Evolutionary conservation across 1,140 invertebrate genomes (phyloP).

Genomic region (Leptopilina boulardi): DNA sequence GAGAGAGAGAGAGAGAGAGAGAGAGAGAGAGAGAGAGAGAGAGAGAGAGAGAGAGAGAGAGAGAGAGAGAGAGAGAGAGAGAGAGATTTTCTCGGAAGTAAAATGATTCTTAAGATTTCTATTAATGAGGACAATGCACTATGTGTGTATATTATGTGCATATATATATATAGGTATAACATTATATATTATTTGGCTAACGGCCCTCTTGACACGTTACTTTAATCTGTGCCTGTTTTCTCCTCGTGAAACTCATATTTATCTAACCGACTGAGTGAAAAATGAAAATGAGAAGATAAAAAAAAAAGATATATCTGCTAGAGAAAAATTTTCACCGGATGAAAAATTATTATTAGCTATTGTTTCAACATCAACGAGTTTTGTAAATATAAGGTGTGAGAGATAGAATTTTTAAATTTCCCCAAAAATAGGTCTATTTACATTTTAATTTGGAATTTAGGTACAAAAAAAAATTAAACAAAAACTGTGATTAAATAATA

Average conservation of each 20-base stretch:
- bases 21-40: too few relatives aligned
- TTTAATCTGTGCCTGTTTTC: conserved; percentile 18
- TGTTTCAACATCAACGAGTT: not conserved
- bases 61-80: too few relatives aligned
- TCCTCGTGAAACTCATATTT: not conserved
- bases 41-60: too few relatives aligned
- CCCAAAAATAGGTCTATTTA: not conserved
- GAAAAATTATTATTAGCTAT: not conserved
- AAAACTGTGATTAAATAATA: too few relatives aligned
- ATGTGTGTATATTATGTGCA: not conserved
- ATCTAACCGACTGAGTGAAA: conserved; percentile 27
- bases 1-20: too few relatives aligned
- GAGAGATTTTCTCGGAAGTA: not conserved
- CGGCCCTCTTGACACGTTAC: conserved; percentile 23
- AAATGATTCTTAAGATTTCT: conserved; percentile 13
- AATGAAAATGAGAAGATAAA: not conserved
- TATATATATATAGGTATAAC: too few relatives aligned
- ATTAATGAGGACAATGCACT: conserved; percentile 18
- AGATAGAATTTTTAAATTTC: not conserved
- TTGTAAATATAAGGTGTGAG: too few relatives aligned
- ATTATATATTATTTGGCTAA: conserved; percentile 22
- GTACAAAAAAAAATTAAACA: too few relatives aligned
- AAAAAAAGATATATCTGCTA: not conserved
- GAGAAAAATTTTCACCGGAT: not conserved
- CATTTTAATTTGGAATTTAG: not conserved